A percentile compares a stretch with the other conserved stretches of the same genome.
Evolutionary conservation across 2,888 invertebrate species (phyloP).

Genomic region (Geophilus truncorum): DNA sequence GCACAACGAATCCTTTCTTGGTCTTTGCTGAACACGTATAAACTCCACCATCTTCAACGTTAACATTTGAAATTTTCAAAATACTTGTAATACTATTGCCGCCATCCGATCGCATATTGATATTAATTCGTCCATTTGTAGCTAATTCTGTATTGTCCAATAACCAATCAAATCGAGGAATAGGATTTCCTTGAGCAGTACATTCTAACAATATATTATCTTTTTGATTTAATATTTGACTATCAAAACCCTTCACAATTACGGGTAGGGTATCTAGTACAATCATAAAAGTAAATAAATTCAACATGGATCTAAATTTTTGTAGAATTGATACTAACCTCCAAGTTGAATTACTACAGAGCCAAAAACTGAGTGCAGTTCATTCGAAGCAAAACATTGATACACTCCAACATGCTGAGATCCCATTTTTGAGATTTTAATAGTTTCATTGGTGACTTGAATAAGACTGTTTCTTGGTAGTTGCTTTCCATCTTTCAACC

Average conservation of each 20-base stretch:
- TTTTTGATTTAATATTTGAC: background rate
- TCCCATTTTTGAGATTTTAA: background rate
- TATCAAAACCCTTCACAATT: background rate
- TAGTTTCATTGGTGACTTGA: background rate
- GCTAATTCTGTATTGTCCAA: background rate
- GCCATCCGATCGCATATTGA: background rate
- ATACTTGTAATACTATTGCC: background rate
- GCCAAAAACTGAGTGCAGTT: background rate
- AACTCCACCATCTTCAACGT: background rate
- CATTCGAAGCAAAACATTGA: slow-evolving; percentile 28
- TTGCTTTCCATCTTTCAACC: slow-evolving; percentile 20
- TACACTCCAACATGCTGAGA: background rate
- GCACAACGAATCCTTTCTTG: background rate
- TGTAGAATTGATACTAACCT: background rate
- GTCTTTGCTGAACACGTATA: background rate
- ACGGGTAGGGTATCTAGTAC: background rate
- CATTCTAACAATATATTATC: background rate
- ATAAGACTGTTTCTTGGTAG: background rate
- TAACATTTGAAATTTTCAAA: background rate
- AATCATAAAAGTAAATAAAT: background rate
- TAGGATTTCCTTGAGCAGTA: background rate
- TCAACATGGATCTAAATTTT: background rate
- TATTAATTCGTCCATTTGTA: background rate
- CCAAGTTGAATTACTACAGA: background rate
- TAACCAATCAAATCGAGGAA: background rate